Base-by-base conservation (phyloP, 1,140 invertebrate species). In the Magallana ariakensis region DNA sequence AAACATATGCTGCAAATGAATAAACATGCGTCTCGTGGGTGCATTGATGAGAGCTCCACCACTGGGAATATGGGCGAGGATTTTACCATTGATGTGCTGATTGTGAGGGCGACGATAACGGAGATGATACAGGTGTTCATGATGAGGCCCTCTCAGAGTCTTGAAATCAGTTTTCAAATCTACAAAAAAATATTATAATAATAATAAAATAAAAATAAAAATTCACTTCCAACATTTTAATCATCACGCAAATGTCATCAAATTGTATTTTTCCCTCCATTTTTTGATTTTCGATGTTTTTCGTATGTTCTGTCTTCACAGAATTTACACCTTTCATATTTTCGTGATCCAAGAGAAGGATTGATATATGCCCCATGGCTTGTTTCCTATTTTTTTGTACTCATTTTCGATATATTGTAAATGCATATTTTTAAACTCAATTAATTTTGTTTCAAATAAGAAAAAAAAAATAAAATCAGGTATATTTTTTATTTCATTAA, bases 1-100 rank as follows among this genome's bases (percentile, higher is more conserved):
- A 82, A 82, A 82, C 80, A 82, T 0, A 82, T 82, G 19, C 55
- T 82, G 33, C 80, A 82, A 2, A 82, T 22, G n/a, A 82, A 82
- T 19, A 82, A 26, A 16, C 80, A 82, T 82, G 80, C 80, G 55
- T 82, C 80, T 22, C 16, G 33, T n/a, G 15, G 46, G 80, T 16
- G 53, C 80, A 82, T 82, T 53, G 53, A 55, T 7, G 46, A 19
- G 2, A 82, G 16, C 46, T 56, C 55, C 4, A 56, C 80, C 13
- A 54, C 80, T 10, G 80, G 80, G 16, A 82, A 82, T 10, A 82
- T 56, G 16, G 80, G 80, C 15, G 46, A 54, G 46, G 80, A 82
- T 15, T 54, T 53, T 10, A 82, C 80, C 46, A 56, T 15, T 8
- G 33, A n/a, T 6, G 26, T 26, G 22, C 66, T 75, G 66, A 75